Percentiles rank a stretch among this genome's conserved stretches.
phyloP scores from a whole-genome alignment of 2,113 vertebrate genomes.

The Nothobranchius kuhntae region DNA sequence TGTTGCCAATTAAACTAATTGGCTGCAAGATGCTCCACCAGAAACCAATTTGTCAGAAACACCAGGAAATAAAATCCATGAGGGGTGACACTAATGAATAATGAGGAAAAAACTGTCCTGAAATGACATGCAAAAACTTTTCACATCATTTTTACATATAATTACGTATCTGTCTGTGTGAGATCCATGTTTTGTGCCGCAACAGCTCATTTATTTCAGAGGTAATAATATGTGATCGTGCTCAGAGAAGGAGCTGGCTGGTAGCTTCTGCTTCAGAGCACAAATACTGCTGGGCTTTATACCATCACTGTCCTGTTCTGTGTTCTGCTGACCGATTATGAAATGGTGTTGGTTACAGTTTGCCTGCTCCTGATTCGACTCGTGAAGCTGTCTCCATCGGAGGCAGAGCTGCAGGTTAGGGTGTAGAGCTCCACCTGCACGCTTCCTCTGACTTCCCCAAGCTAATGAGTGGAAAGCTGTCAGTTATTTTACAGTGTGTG shows the following conservation, averaged over 20 bases:
- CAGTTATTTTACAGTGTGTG: slow-evolving; percentile 41
- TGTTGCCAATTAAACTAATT: slow-evolving; percentile 12
- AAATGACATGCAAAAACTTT: slow-evolving; percentile 20
- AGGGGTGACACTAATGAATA: slow-evolving; percentile 42
- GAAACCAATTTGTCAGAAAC: slow-evolving; percentile 49
- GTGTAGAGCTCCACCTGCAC: slow-evolving; percentile 24
- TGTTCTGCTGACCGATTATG: slow-evolving; percentile 48
- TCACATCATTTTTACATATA: slow-evolving; percentile 38
- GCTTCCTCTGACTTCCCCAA: slow-evolving; percentile 36
- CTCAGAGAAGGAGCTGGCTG: slow-evolving; percentile 51
- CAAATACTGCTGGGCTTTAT: slow-evolving; percentile 48
- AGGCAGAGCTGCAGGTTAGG: slow-evolving; percentile 15
- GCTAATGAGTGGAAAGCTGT: slow-evolving; percentile 63
- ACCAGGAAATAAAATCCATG: slow-evolving; percentile 37
- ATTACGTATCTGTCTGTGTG: slow-evolving; percentile 46
- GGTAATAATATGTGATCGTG: slow-evolving; percentile 61
- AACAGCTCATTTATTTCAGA: slow-evolving; percentile 52
- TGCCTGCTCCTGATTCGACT: slow-evolving; percentile 30
- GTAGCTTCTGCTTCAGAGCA: slow-evolving; percentile 45
- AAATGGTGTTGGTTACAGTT: slow-evolving; percentile 40
- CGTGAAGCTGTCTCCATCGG: slow-evolving; percentile 41
- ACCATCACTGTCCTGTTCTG: slow-evolving; percentile 40
- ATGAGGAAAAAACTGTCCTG: slow-evolving; percentile 55
- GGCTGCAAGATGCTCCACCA: slow-evolving; percentile 2
- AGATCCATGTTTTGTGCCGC: slow-evolving; percentile 24